Base-by-base conservation (phyloP, 2,113 vertebrate genomes). In the Tenebrosternarchus preto region DNA sequence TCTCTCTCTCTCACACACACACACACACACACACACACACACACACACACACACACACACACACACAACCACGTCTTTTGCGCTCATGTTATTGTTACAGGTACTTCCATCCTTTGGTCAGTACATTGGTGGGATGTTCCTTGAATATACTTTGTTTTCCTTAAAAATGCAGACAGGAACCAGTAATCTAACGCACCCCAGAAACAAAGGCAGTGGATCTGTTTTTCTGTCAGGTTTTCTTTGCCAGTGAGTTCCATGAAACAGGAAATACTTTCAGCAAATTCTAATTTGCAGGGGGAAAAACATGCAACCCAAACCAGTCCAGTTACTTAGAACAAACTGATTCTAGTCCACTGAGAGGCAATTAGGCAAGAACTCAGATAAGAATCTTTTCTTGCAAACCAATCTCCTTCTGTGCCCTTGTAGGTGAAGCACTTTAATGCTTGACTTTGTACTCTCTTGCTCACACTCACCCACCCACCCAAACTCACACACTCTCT, bases 361-460 rank as follows among this genome's bases (percentile, higher is more conserved):
- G n/a, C 43, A 50, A 12, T 15, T 50, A 36, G 16, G 0, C 9
- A 15, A 61, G 24, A 46, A 31, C 31, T 12, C 19, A 25, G 67
- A 22, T 78, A 71, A 70, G 36, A 1, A 12, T 53, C 68, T 72
- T 70, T 72, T 68, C 68, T 72, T 63, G 68, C 12, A 24, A 15
- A 1, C 55, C 19, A n/a, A 16, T 3, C 29, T 78, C 17, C 46
- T 74, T 29, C 59, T 39, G 60, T 27, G 43, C 19, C 71, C 9
- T 22, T 46, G n/a, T 64, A 22, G 55, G n/a, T 56, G 63, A 20
- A 36, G 19, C 6, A 39, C 31, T 39, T 39, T 12, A 15, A 50
- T 12, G 11, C 12, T 50, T 50, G 43, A 50, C 43, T 50, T 50
- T 50, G 43, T 15, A 15, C 43, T 50, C 43, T 50, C 43, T 50